Conservation (phyloP, 2,888 invertebrate genomes). For the Dusona sp. region DNA sequence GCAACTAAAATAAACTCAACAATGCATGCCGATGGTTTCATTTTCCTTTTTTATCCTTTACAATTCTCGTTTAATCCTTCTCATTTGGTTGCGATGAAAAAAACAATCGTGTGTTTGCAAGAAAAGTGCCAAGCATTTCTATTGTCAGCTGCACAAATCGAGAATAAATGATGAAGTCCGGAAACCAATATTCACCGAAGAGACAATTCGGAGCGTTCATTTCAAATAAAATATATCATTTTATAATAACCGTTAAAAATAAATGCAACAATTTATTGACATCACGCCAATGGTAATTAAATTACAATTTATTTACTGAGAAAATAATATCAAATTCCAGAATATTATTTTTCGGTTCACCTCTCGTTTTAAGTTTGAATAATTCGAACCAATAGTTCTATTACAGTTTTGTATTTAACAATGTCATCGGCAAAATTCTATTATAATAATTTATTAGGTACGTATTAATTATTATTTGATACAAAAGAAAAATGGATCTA, state of each 20-base stretch:
- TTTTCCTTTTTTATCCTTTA: conserved; percentile 16
- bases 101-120: conserved; percentile 9
- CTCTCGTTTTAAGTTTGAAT: too few species aligned
- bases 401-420: not conserved
- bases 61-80: conserved; percentile 5
- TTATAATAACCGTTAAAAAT: not conserved
- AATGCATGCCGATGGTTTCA: conserved; percentile 52
- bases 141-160: conserved; percentile 2
- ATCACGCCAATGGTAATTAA: not conserved
- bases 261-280: not conserved
- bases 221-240: not conserved
- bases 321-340: not conserved
- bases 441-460: too few species aligned
- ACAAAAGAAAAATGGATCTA: not conserved
- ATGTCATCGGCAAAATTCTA: too few species aligned
- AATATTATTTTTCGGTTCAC: too few species aligned
- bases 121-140: conserved; percentile 19
- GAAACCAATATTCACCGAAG: not conserved
- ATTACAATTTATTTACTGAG: not conserved
- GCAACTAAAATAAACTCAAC: conserved; percentile 72
- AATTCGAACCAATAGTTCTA: too few species aligned
- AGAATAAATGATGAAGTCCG: conserved; percentile 20
- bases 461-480: not conserved
- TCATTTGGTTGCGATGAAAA: conserved; percentile 65
- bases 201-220: not conserved